Evolutionary conservation across 1,140 invertebrate genomes (phyloP), one percentile per base, ranked within the genome.

Genomic region (Caenorhabditis latens): DNA sequence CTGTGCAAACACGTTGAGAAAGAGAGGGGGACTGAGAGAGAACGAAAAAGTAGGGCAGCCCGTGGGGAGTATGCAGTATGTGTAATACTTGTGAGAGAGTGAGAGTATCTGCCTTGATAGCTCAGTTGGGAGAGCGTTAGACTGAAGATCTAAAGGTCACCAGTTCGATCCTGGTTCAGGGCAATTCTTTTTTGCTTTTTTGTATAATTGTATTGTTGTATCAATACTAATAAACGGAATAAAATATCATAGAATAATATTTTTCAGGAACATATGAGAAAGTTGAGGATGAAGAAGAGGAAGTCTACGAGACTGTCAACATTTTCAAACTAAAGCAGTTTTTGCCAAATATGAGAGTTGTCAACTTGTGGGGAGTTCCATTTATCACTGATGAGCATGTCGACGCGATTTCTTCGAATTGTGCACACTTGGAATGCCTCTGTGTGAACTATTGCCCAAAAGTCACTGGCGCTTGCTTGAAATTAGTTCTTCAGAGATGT

Each of bases 251-350:
- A 58, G 5, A 21, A 8, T 58, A n/a, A 4, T 43, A 48, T 6
- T 83, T 84, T 90, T 48, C 84, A 97, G 96, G 98, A 32, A 99
- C 98, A 0, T 99, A 99, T 93, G 98, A 99, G 92, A 98, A 98
- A 93, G 95, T 98, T 8, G 97, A 98, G 92, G 97, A 93, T 87
- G 94, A 99, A 92, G 98, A 99, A 91, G 98, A 99, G 92, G 98
- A 99, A 93, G 98, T 99, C 90, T 99, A 99, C 93, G 98, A 99
- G 94, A 98, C 99, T 0, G 97, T 99, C 89, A 99, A 99, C 93
- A 97, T 99, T 24, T 97, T 99, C 93, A 99, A 98, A 91, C 94
- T 99, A 4, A 99, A 99, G 93, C 96, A 96, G 16, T 97, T 97
- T 0, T 97, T 97, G 0, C 97, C 97, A 0, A 99, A 99, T 94